Percentiles rank a stretch among this genome's conserved stretches.
These are phyloP conservation scores for Thaleichthys pacificus DNA, from an alignment of 2,797 vertebrate species.

Conservation along the genomic window DNA sequence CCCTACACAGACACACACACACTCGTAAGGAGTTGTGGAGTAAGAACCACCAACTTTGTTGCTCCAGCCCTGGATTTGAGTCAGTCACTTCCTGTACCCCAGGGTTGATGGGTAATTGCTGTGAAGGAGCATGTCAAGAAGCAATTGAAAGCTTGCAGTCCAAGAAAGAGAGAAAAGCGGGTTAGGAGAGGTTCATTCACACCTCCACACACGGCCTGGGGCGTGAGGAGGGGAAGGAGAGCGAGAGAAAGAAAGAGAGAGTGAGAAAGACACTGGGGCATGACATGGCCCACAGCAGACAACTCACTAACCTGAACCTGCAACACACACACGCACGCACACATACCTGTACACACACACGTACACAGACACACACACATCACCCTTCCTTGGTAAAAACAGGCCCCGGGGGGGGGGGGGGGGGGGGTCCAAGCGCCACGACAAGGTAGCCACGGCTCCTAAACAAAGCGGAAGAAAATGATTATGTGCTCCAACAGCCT, in stretches of 20 bases:
- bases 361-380: background rate
- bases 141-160: constrained; percentile 43
- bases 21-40: background rate
- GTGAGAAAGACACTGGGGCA: background rate
- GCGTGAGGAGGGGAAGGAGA: background rate
- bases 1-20: background rate
- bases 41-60: background rate
- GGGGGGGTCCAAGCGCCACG: background rate
- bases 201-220: background rate
- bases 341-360: background rate
- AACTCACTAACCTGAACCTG: constrained; percentile 16
- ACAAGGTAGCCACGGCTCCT: background rate
- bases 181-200: constrained; percentile 20
- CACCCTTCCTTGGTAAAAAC: background rate
- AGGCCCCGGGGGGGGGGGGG: background rate
- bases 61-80: constrained; percentile 6
- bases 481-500: constrained; percentile 13
- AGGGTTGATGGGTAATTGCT: constrained; percentile 50
- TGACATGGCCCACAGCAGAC: constrained; percentile 27
- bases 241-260: background rate
- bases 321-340: constrained; percentile 4
- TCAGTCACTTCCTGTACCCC: constrained; percentile 51
- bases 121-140: constrained; percentile 48
- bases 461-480: constrained; percentile 5
- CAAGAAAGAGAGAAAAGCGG: constrained; percentile 11